Evolutionary conservation across 2,113 vertebrate genomes (phyloP), one percentile per base, ranked within the genome.

Genomic region (Camelus bactrianus): DNA sequence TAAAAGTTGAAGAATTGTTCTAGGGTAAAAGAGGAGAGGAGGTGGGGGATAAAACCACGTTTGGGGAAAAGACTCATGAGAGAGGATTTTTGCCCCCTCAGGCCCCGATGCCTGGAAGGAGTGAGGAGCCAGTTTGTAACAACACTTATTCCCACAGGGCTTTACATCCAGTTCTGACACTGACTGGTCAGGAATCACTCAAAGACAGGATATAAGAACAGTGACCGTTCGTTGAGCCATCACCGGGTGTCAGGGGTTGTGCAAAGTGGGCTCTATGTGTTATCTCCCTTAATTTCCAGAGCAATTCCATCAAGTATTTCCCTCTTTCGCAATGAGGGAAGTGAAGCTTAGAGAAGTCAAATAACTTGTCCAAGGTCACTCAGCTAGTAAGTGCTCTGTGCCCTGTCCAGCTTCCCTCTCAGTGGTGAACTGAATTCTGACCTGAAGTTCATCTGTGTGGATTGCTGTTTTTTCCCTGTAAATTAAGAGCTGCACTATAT

Each of bases 1-100:
- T 75, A 17, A 48, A 32, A 67, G 38, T 42, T 42, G 52, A 60
- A 54, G 38, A 48, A 26, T 80, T 58, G 35, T 56, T 64, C 22
- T 54, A 42, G 87, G 56, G 32, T 67, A 11, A 48, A 64, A 56
- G 73, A 38, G 50, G 56, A 32, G 13, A 75, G 20, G 28, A 80
- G 17, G 16, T 1, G 5, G 17, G 28, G 6, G 28, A 19, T 64
- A 38, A 24, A 24, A 48, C 16, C 24, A 10, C 4, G 0, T 56
- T 56, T 50, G 84, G 8, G 42, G 17, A n/a, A 80, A 91, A 85
- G 13, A 14, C 35, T 58, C 11, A 22, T 9, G n/a, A 17, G 72
- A 17, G 3, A 4, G 46, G 72, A 24, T 28, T 67, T 38, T 56
- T 56, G 24, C 60, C 26, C 16, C 26, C 8, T 20, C 12, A n/a